Percentiles rank a stretch among this genome's conserved stretches.
These are phyloP conservation scores for Colaptes auratus DNA, from an alignment of 2,113 vertebrate species.

Conservation along the genomic window DNA sequence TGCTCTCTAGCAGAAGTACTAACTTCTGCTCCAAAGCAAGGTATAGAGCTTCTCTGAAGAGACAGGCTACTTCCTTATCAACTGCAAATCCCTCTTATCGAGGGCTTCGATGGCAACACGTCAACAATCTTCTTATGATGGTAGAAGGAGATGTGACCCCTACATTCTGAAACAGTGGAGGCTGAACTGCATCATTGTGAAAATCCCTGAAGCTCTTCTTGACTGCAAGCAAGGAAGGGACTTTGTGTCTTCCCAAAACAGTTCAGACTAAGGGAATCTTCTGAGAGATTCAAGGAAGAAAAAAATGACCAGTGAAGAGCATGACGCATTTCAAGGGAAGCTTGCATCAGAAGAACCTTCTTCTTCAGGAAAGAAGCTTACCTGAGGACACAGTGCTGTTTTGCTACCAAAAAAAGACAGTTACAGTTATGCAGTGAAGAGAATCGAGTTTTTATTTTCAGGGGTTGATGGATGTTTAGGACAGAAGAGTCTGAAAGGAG, in stretches of 20 bases:
- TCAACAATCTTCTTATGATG: not conserved
- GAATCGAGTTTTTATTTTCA: not conserved
- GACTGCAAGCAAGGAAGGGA: not conserved
- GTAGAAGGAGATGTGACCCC: not conserved
- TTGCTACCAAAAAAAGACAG: not conserved
- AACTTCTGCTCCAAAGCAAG: not conserved
- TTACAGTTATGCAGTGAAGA: not conserved
- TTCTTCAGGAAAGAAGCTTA: not conserved
- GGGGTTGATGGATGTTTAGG: constrained; percentile 18
- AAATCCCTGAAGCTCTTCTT: not conserved
- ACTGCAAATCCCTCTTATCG: not conserved
- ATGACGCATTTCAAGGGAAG: not conserved
- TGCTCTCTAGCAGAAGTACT: not conserved
- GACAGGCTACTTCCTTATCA: not conserved
- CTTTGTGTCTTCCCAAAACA: not conserved
- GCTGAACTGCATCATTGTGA: not conserved
- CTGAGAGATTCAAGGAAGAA: not conserved
- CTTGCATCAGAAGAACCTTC: not conserved
- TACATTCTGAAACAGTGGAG: not conserved
- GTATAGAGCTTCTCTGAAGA: not conserved
- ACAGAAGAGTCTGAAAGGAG: constrained; percentile 27
- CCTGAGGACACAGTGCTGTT: not conserved
- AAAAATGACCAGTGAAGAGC: not conserved
- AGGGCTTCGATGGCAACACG: not conserved
- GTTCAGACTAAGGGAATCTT: not conserved